phyloP scores from a whole-genome alignment of 1,140 invertebrate species.

The Ostrea denselamellosa region DNA sequence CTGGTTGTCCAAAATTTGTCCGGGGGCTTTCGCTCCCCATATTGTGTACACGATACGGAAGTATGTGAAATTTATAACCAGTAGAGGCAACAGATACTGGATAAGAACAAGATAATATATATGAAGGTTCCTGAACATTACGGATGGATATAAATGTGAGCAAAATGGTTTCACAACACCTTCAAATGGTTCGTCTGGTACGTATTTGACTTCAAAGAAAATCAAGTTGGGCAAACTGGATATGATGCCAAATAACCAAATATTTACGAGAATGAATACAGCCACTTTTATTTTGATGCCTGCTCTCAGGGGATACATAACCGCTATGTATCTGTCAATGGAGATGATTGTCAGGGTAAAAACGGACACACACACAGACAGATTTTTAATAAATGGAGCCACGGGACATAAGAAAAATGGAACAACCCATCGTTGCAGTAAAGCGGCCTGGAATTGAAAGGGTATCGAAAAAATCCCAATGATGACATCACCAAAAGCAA shows the following conservation, averaged over 20 bases:
- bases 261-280: constrained; percentile 68
- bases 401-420: constrained; percentile 90
- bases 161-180: constrained; percentile 53
- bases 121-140: constrained; percentile 63
- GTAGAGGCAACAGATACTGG: constrained; percentile 88
- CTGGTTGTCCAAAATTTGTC: constrained; percentile 86
- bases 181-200: constrained; percentile 51
- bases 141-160: constrained; percentile 55
- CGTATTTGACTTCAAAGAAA: constrained; percentile 65
- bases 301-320: constrained; percentile 86
- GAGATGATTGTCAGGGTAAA: constrained; percentile 90
- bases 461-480: constrained; percentile 74
- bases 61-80: constrained; percentile 89
- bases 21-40: constrained; percentile 87
- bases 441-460: constrained; percentile 92
- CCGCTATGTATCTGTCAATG: constrained; percentile 87
- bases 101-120: constrained; percentile 79
- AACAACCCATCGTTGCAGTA: constrained; percentile 89
- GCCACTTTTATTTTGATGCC: constrained; percentile 68
- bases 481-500: constrained; percentile 74
- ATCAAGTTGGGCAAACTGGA: constrained; percentile 71
- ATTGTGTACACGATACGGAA: constrained; percentile 86
- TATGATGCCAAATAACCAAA: constrained; percentile 71
- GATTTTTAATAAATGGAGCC: constrained; percentile 87
- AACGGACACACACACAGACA: constrained; percentile 88